Evolutionary conservation across 1,140 invertebrate species (phyloP), one percentile per base, ranked within the genome.

Genomic region (Magallana angulata): DNA sequence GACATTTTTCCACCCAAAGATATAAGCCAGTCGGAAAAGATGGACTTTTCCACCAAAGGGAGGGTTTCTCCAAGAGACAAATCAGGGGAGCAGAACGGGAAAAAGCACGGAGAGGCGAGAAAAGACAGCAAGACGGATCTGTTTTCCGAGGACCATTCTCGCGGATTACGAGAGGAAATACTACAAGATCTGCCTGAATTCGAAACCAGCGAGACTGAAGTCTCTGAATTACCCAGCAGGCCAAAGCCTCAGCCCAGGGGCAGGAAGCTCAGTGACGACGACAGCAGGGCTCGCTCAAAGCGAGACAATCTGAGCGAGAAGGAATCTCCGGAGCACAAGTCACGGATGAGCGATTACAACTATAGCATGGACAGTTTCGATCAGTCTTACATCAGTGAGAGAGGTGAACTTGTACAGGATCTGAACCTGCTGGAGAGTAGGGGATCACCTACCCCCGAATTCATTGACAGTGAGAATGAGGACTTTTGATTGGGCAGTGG

Each of bases 311-410:
- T 36, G 62, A 59, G 71, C 80, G 76, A 87, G 62, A 86, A 82
- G 59, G 88, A 87, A 57, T 85, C 68, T 80, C 89, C 89, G 0
- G 85, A 87, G 14, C 87, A 89, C 14, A 84, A 86, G 84, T 92
- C 91, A 16, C 85, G 87, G 7, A 87, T 90, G 68, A 92, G 92
- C 88, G 92, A 93, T 57, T 90, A 88, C 85, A 93, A 91, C 86
- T 93, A 93, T 86, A 91, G 92, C 85, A 93, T 93, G 92, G 92
- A 93, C 87, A 92, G 92, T 86, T 93, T 93, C 80, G 92, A 93
- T 57, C 91, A 91, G 85, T 93, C 92, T 9, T 93, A 92, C 58
- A 56, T 93, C 18, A 93, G 91, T 83, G 92, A 93, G 84, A 84
- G 91, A n/a, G 92, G 91, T 7, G 92, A 93, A 86, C 86, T 92